A percentile compares a stretch with the other conserved stretches of the same genome.
Conservation (phyloP, 2,888 invertebrate species). For the Arge pagana region DNA sequence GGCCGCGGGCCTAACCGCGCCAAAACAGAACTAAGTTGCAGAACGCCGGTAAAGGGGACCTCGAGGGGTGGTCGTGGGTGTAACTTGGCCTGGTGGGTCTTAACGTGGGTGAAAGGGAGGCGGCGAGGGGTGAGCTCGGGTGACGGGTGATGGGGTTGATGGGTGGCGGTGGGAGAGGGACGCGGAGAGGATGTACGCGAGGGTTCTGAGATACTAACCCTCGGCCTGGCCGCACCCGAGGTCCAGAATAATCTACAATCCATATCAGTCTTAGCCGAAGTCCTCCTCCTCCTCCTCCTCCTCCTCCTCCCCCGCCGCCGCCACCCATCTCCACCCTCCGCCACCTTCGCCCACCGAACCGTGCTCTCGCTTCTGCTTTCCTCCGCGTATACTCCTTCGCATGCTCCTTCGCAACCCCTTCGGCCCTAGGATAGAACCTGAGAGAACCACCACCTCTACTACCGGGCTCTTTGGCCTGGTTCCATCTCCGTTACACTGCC, state of each 20-base stretch:
- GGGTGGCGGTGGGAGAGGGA: constrained; percentile 15
- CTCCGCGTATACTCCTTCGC: constrained; percentile 10
- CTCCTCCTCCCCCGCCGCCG: constrained; percentile 27
- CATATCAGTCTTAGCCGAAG: constrained; percentile 57
- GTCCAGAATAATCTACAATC: constrained; percentile 60
- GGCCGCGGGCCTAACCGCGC: constrained; percentile 44
- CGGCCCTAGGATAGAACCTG: constrained; percentile 28
- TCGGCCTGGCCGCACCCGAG: constrained; percentile 56
- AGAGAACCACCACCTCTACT: constrained; percentile 23
- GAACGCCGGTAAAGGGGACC: constrained; percentile 29
- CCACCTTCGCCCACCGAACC: constrained; percentile 42
- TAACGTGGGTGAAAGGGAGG: constrained; percentile 26
- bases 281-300: constrained; percentile 44
- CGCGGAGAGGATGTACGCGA: constrained; percentile 29
- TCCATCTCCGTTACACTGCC: constrained; percentile 26
- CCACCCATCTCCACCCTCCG: constrained; percentile 37
- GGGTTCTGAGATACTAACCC: constrained; percentile 51
- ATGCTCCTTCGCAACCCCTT: constrained; percentile 29
- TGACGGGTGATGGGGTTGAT: constrained; percentile 18
- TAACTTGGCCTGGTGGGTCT: constrained; percentile 24
- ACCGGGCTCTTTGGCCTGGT: constrained; percentile 25
- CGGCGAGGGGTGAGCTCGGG: constrained; percentile 31
- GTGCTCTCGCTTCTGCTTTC: constrained; percentile 34
- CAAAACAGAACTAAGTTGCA: constrained; percentile 42
- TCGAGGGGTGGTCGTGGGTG: constrained; percentile 19